Evolutionary conservation across 2,797 vertebrate genomes (phyloP), one percentile per base, ranked within the genome.

Genomic region (Geotrypetes seraphini): DNA sequence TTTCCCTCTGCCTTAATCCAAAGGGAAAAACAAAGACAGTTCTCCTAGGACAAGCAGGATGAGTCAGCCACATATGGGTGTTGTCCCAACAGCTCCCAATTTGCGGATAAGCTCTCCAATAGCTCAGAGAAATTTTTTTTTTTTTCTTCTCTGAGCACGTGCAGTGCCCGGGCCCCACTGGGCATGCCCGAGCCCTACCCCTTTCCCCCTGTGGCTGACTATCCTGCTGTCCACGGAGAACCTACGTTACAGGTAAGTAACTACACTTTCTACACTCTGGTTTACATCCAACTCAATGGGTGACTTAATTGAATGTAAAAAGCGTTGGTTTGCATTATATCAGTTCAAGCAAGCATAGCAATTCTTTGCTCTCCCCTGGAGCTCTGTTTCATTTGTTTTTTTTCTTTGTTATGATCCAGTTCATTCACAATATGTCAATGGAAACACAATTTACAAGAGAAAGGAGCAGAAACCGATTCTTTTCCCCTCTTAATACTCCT

Each of bases 231-330:
- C n/a, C n/a, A n/a, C n/a, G n/a, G n/a, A n/a, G n/a, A n/a, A n/a
- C n/a, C n/a, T n/a, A n/a, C n/a, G n/a, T n/a, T n/a, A n/a, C n/a
- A n/a, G n/a, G n/a, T n/a, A n/a, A n/a, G n/a, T n/a, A n/a, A n/a
- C n/a, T n/a, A n/a, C n/a, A n/a, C n/a, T n/a, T n/a, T n/a, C 51
- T 43, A 24, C 43, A 33, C 43, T 45, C 56, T 43, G 33, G 58
- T 53, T 47, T 16, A 22, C 43, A 35, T 59, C 68, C 65, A 60
- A 64, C 37, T 60, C 63, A 71, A 82, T 69, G 71, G 71, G 74
- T 73, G 75, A 85, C 86, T 83, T 85, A 87, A 89, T 78, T 79
- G 84, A 85, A 81, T 84, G 81, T 79, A 81, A 85, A 82, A 81
- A 72, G 63, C 73, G 51, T 75, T 63, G 75, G 78, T 81, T 74